phyloP scores from a whole-genome alignment of 2,888 invertebrate genomes.

The Hypena proboscidalis region DNA sequence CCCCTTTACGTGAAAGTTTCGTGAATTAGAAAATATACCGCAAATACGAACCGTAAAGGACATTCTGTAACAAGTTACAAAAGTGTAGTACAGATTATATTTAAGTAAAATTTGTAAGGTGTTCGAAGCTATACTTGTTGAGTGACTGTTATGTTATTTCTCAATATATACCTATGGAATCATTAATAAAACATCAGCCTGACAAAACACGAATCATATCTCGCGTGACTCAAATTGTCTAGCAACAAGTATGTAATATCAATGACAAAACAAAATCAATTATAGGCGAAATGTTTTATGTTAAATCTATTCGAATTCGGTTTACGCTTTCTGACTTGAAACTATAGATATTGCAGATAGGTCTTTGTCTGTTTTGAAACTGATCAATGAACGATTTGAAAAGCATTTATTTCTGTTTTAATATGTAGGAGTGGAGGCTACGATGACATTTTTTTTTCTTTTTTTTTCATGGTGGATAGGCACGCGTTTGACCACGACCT shows the following conservation, averaged over 20 bases:
- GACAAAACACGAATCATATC: background rate
- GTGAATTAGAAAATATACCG: constrained; percentile 9
- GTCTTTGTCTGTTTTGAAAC: too few relatives aligned
- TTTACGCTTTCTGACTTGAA: too few relatives aligned
- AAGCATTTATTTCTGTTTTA: too few relatives aligned
- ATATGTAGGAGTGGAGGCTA: too few relatives aligned
- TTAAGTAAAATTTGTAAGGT: too few relatives aligned
- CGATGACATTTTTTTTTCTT: too few relatives aligned
- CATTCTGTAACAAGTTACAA: background rate
- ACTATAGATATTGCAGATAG: too few relatives aligned
- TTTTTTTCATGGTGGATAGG: too few relatives aligned
- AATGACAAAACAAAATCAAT: constrained; percentile 18
- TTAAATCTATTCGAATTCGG: background rate
- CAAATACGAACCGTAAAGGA: constrained; percentile 6
- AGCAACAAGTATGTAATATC: constrained; percentile 6
- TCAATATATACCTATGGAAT: background rate
- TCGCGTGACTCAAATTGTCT: constrained; percentile 29
- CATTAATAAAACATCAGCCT: background rate
- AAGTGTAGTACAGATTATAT: too few relatives aligned
- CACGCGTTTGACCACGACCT: too few relatives aligned
- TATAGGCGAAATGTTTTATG: background rate
- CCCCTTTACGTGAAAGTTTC: constrained; percentile 24
- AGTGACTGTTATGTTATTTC: background rate
- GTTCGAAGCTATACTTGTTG: background rate
- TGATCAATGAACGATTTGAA: too few relatives aligned